A percentile compares a stretch with the other conserved stretches of the same genome.
Conservation (phyloP, 2,797 vertebrate genomes). For the Lacerta viridis region DNA sequence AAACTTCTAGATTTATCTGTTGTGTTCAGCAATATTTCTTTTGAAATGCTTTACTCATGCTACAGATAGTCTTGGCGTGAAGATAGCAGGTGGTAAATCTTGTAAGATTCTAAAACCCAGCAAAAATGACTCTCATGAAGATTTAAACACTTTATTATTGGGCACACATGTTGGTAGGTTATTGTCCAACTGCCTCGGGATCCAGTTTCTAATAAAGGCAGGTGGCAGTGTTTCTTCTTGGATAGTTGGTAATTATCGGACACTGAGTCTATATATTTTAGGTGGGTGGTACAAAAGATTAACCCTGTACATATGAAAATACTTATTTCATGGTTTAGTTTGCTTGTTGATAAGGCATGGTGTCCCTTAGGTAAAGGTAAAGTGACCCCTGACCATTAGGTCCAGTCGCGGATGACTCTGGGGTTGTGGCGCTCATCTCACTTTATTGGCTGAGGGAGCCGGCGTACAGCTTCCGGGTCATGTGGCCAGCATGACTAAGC, state of each 20-base stretch:
- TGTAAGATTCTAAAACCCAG: neutral
- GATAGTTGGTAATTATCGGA: neutral
- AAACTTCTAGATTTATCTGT: neutral
- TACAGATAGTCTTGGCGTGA: neutral
- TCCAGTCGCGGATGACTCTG: too few relatives aligned
- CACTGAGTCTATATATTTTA: neutral
- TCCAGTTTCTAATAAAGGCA: neutral
- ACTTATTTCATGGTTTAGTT: neutral
- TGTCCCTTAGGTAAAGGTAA: neutral
- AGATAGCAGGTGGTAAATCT: neutral
- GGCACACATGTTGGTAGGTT: neutral
- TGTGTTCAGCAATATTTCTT: constrained; percentile 51
- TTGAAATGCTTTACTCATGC: constrained; percentile 43
- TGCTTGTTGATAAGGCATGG: neutral
- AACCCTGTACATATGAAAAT: neutral
- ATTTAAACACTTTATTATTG: neutral
- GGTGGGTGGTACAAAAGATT: neutral
- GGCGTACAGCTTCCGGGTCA: too few relatives aligned
- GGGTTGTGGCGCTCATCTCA: too few relatives aligned
- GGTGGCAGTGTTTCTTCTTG: neutral
- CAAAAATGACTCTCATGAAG: neutral
- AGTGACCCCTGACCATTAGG: too few relatives aligned
- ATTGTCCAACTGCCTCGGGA: neutral
- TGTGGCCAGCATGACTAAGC: too few relatives aligned
- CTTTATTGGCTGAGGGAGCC: too few relatives aligned